These are phyloP conservation scores for Callopanchax toddi DNA, from an alignment of 2,113 vertebrate species.

Conservation along the genomic window DNA sequence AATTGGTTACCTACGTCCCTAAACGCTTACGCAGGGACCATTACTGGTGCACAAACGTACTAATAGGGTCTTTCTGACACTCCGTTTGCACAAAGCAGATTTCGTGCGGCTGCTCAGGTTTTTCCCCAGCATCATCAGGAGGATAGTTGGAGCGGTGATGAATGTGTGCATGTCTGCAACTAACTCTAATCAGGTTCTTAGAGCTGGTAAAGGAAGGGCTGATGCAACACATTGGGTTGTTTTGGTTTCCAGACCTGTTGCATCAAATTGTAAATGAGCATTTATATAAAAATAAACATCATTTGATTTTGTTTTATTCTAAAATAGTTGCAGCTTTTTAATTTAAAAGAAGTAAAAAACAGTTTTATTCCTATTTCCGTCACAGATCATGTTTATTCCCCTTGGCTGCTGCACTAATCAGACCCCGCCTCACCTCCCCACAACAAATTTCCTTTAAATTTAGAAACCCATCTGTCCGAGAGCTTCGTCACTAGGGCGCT, in stretches of 20 bases:
- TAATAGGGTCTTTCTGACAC: neutral
- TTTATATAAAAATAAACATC: neutral
- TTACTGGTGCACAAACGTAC: neutral
- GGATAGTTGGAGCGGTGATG: neutral
- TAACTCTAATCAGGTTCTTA: constrained; percentile 9
- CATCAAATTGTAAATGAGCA: neutral
- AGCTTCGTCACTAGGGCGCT: constrained; percentile 33
- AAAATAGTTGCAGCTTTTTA: no score
- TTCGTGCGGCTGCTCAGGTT: neutral
- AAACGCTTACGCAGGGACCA: neutral
- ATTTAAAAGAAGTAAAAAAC: no score
- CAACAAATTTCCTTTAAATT: constrained; percentile 64
- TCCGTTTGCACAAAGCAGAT: constrained; percentile 1
- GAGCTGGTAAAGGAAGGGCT: neutral
- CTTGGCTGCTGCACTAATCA: constrained; percentile 39
- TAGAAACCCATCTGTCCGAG: constrained; percentile 64
- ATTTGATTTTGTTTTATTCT: no score
- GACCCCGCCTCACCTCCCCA: constrained; percentile 50
- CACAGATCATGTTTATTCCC: no score
- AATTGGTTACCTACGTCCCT: neutral
- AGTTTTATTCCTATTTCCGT: no score
- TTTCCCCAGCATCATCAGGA: neutral
- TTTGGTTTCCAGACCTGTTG: neutral
- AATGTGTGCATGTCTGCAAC: neutral
- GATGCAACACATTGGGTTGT: neutral